Base-by-base conservation (phyloP, 2,888 invertebrate species). In the Acanthopleura granulata region DNA sequence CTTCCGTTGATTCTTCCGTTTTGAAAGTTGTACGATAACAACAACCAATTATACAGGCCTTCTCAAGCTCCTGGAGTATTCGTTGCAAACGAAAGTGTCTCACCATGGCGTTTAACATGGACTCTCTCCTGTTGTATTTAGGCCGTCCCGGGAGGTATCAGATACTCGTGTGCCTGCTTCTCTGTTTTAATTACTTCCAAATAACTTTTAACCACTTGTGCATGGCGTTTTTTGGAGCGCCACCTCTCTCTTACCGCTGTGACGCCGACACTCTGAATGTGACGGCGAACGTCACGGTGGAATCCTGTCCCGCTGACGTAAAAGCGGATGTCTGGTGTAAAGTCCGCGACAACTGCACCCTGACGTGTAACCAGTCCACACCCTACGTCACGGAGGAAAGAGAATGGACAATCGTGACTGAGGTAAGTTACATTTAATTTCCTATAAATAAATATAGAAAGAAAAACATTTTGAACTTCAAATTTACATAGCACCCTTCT, bases 341-440 rank as follows among this genome's bases (percentile, higher is more conserved):
- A 14, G 40, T 62, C 18, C 72, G 75, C 62, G 57, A 18, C 3
- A 57, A 30, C 69, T 69, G 69, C 14, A 69, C 69, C 22, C n/a
- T n/a, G n/a, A 25, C 27, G 6, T 69, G 69, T 25, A 25, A 29
- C 4, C 25, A 69, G 3, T 49, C 57, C 0, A 72, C 57, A 22
- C 74, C 18, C 12, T 57, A n/a, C 12, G 22, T n/a, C 18, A 57
- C 76, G 0, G 70, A 72, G 30, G 79, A 79, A 30, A 74, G 66
- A n/a, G 76, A 75, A 66, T 74, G 74, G 74, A 74, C 74, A 30
- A 75, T 79, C 61, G 50, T 74, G 9, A 74, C 77, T 0, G 77
- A 79, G 79, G 79, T 79, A 70, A 66, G 72, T 72, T 16, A 25
- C 6, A 49, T 22, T n/a, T 40, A 40, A 40, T 6, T 9, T 40